Evolutionary conservation across 1,140 invertebrate species (phyloP).

Genomic region (Trachelipus rathkii): DNA sequence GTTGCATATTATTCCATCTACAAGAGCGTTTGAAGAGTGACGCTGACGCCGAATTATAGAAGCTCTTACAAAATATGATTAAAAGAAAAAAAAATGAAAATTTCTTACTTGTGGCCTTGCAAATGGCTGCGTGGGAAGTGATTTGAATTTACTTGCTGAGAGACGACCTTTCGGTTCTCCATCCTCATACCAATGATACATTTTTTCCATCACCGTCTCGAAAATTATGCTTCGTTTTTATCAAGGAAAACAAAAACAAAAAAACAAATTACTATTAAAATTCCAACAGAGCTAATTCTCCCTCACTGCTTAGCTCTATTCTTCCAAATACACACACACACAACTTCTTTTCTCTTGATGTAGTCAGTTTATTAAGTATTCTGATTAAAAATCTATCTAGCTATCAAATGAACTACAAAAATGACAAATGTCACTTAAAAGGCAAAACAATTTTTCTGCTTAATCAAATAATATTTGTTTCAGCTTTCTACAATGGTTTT

Average conservation of each 20-base stretch:
- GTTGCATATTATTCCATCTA: neutral
- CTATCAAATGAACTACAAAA: no score
- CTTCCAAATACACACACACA: no score
- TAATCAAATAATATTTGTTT: no score
- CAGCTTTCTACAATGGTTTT: no score
- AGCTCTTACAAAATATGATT: neutral
- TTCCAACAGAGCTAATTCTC: neutral
- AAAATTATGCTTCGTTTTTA: no score
- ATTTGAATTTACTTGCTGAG: neutral
- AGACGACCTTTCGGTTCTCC: neutral
- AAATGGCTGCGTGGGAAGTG: neutral
- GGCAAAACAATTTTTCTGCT: no score
- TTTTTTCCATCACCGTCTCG: neutral
- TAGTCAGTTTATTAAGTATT: no score
- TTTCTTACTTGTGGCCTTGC: neutral
- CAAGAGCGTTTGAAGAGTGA: neutral
- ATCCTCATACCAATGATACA: neutral
- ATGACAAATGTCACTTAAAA: no score
- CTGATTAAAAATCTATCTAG: no score
- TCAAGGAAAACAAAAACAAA: no score
- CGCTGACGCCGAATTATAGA: neutral
- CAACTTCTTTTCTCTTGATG: no score
- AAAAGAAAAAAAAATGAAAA: neutral
- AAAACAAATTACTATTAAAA: neutral
- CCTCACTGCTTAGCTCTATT: no score